These are phyloP conservation scores for Lithophane leautieri DNA, from an alignment of 2,888 invertebrate genomes.

Conservation along the genomic window DNA sequence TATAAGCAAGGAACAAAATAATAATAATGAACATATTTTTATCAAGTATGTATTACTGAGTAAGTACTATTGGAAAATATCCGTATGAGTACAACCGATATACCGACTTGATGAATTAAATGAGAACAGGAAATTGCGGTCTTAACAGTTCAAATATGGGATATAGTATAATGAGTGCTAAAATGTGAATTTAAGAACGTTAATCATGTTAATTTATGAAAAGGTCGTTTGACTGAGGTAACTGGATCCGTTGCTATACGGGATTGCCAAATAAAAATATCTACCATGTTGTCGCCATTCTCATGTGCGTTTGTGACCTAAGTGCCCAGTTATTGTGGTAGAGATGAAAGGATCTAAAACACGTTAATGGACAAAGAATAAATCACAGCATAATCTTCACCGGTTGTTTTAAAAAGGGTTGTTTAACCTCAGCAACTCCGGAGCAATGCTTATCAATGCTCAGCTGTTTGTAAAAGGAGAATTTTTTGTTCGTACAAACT, in stretches of 20 bases:
- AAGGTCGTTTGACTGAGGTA: background rate
- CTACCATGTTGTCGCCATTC: conserved; percentile 1
- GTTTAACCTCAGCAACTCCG: conserved; percentile 31
- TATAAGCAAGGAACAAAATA: conserved; percentile 18
- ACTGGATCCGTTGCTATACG: background rate
- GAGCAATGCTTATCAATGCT: conserved; percentile 74
- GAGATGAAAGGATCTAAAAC: conserved; percentile 25
- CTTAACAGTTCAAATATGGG: conserved; percentile 11
- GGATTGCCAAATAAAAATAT: conserved; percentile 11
- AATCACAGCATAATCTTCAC: conserved; percentile 37
- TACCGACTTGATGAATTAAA: conserved; percentile 12
- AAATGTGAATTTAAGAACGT: conserved; percentile 6
- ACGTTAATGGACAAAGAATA: conserved; percentile 41
- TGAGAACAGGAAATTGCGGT: conserved; percentile 34
- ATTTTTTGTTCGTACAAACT: conserved; percentile 72
- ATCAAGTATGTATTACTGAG: conserved; percentile 17
- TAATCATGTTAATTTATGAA: conserved; percentile 1
- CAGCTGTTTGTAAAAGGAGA: conserved; percentile 84
- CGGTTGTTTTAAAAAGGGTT: conserved; percentile 59
- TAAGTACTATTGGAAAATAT: conserved; percentile 17
- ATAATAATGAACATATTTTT: conserved; percentile 13
- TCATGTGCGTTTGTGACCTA: conserved; percentile 25
- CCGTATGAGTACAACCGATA: conserved; percentile 15
- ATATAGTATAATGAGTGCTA: conserved; percentile 1
- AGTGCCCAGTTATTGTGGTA: conserved; percentile 4